Evolutionary conservation across 2,113 vertebrate species (phyloP).

Genomic region (Oryzias woworae): DNA sequence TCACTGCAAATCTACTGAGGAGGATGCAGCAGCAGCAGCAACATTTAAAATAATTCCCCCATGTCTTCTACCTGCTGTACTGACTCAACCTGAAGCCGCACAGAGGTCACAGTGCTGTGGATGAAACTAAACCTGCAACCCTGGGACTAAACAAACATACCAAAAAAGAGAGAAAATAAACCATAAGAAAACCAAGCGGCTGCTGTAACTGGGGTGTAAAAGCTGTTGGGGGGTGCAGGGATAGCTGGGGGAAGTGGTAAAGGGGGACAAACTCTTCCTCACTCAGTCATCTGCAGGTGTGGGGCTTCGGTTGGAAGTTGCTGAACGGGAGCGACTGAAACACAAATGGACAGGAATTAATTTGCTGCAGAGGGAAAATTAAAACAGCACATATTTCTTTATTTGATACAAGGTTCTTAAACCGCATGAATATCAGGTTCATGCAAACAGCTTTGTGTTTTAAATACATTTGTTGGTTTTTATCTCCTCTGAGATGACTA

Average conservation of each 20-base stretch:
- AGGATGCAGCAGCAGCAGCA: constrained; percentile 17
- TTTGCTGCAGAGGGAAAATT: constrained; percentile 34
- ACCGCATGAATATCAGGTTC: no score
- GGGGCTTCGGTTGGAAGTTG: constrained; percentile 71
- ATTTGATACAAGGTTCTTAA: no score
- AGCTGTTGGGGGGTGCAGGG: constrained; percentile 35
- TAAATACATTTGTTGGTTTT: no score
- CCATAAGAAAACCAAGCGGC: not conserved
- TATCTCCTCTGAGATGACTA: no score
- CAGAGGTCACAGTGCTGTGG: constrained; percentile 13
- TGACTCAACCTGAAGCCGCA: constrained; percentile 24
- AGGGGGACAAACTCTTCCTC: constrained; percentile 29
- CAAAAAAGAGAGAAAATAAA: constrained; percentile 6
- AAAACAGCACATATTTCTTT: not conserved
- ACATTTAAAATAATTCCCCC: constrained; percentile 36
- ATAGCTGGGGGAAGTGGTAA: constrained; percentile 19
- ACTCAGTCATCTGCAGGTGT: constrained; percentile 69
- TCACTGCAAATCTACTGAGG: not conserved
- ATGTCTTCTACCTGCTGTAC: constrained; percentile 1
- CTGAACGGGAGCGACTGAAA: constrained; percentile 79
- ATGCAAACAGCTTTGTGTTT: no score
- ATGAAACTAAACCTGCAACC: constrained; percentile 10
- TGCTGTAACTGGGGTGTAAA: constrained; percentile 34
- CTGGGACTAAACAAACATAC: constrained; percentile 16
- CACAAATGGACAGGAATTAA: constrained; percentile 56